These are phyloP conservation scores for Sinocyclocheilus maitianheensis DNA, from an alignment of 2,113 vertebrate species.

Conservation along the genomic window DNA sequence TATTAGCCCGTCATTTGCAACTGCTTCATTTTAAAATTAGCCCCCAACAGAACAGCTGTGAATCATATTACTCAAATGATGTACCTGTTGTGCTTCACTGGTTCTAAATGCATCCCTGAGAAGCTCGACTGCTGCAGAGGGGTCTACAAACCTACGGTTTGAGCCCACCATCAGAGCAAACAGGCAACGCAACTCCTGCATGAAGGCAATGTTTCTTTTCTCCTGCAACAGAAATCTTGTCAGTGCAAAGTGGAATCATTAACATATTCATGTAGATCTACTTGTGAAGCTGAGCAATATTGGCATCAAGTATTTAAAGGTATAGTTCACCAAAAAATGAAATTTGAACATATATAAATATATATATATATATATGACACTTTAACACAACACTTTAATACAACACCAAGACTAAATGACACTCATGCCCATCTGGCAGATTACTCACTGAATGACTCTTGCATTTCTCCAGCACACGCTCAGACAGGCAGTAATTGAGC, in stretches of 20 bases:
- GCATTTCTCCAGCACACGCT: constrained; percentile 82
- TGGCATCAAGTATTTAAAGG: neutral
- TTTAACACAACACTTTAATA: neutral
- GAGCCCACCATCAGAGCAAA: constrained; percentile 95
- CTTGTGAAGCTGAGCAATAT: neutral
- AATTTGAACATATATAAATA: neutral
- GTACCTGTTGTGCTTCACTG: constrained; percentile 94
- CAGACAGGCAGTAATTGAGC: constrained; percentile 87
- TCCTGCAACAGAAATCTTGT: constrained; percentile 73
- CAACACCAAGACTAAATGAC: constrained; percentile 1
- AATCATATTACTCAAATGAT: constrained; percentile 6
- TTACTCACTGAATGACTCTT: constrained; percentile 84
- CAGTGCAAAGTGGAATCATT: neutral
- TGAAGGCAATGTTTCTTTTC: constrained; percentile 93
- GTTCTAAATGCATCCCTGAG: constrained; percentile 89
- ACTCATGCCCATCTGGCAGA: constrained; percentile 27
- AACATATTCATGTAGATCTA: neutral
- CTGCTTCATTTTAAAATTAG: neutral
- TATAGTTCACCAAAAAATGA: neutral
- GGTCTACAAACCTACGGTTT: constrained; percentile 89
- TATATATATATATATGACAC: neutral
- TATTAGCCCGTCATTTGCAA: neutral
- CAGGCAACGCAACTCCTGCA: constrained; percentile 94
- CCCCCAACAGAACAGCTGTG: neutral
- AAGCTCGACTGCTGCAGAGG: constrained; percentile 88